These are phyloP conservation scores for Myoxocephalus aenaeus DNA, from an alignment of 2,797 vertebrate species.

Conservation along the genomic window DNA sequence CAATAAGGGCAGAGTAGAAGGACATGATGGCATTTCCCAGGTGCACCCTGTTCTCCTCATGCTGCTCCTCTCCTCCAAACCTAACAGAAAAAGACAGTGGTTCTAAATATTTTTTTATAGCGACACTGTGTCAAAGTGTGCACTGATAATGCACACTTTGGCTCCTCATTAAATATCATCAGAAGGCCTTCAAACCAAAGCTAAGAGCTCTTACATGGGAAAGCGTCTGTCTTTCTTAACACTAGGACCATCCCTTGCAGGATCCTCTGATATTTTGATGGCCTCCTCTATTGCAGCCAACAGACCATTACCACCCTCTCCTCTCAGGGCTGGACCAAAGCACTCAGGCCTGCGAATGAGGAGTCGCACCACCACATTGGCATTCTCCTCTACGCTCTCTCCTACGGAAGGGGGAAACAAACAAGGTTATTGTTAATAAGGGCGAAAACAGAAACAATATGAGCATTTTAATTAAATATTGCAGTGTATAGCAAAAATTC, in stretches of 20 bases:
- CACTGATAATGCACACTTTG: not conserved
- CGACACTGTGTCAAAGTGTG: no score
- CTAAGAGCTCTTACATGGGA: slow-evolving; percentile 83
- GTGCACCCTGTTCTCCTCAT: slow-evolving; percentile 93
- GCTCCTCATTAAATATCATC: not conserved
- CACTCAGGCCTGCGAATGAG: slow-evolving; percentile 95
- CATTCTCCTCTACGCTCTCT: slow-evolving; percentile 96
- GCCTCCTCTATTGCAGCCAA: slow-evolving; percentile 95
- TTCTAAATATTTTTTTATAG: slow-evolving; percentile 3
- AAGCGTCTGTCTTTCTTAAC: slow-evolving; percentile 93
- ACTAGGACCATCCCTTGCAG: slow-evolving; percentile 92
- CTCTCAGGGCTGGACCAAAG: slow-evolving; percentile 93
- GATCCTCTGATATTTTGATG: slow-evolving; percentile 95
- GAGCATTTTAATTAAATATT: not conserved
- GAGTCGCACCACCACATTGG: slow-evolving; percentile 94
- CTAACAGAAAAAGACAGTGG: slow-evolving; percentile 64
- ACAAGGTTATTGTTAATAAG: fast-evolving
- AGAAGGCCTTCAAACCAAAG: not conserved
- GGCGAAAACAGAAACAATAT: slow-evolving; percentile 7
- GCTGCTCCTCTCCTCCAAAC: slow-evolving; percentile 91
- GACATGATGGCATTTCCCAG: slow-evolving; percentile 96
- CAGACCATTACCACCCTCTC: slow-evolving; percentile 93
- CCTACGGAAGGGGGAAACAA: slow-evolving; percentile 75
- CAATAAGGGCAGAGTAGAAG: slow-evolving; percentile 95
- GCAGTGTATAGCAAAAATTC: not conserved